These are phyloP conservation scores for Nothura maculosa DNA, from an alignment of 2,797 vertebrate genomes.

Conservation along the genomic window DNA sequence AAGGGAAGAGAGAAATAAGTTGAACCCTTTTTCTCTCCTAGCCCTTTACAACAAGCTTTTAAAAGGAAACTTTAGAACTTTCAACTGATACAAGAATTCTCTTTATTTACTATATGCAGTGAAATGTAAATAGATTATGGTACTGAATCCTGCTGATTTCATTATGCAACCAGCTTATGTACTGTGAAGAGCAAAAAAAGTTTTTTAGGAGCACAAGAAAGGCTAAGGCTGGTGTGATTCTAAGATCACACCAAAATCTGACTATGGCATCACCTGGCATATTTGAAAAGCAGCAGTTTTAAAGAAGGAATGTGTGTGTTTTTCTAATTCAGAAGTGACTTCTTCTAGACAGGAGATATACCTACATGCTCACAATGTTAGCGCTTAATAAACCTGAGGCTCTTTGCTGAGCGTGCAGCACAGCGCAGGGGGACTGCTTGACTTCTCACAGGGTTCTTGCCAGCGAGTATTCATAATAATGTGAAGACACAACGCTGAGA, in stretches of 20 bases:
- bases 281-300: not conserved
- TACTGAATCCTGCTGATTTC: not conserved
- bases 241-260: not conserved
- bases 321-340: not conserved
- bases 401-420: not conserved
- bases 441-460: not conserved
- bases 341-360: not conserved
- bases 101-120: not conserved
- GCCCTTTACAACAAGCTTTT: not conserved
- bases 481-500: not conserved
- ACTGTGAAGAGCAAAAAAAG: not conserved
- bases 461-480: fast-evolving
- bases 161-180: not conserved
- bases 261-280: fast-evolving
- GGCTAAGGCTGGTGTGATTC: not conserved
- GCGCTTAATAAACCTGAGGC: not conserved
- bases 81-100: not conserved
- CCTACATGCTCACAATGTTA: fast-evolving
- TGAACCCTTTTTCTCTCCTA: not conserved
- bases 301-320: not conserved
- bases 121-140: not conserved
- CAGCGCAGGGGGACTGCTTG: not conserved
- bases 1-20: not conserved
- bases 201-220: not conserved
- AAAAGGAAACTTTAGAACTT: not conserved